phyloP scores from a whole-genome alignment of 2,888 invertebrate species.

The Drosophila sordidapex region DNA sequence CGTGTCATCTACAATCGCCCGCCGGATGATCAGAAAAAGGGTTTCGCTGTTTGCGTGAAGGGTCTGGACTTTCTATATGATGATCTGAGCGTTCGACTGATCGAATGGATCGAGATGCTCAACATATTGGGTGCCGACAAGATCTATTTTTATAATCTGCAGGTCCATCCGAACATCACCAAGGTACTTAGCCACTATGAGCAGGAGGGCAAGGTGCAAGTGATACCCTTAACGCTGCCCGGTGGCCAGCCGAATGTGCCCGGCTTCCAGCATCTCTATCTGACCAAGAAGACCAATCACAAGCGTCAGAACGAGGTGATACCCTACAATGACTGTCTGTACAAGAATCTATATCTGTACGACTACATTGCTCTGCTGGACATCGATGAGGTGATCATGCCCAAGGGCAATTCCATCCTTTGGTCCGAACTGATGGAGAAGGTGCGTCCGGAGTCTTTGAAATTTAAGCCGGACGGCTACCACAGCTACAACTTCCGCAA shows the following conservation, averaged over 20 bases:
- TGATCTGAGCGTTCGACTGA: constrained; percentile 94
- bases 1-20: constrained; percentile 93
- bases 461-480: constrained; percentile 87
- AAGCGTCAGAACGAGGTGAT: constrained; percentile 97
- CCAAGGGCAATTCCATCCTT: constrained; percentile 88
- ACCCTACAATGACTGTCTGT: constrained; percentile 98
- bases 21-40: constrained; percentile 87
- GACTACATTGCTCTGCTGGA: constrained; percentile 96
- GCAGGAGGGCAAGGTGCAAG: constrained; percentile 88
- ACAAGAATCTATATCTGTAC: constrained; percentile 95
- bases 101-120: constrained; percentile 97
- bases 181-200: constrained; percentile 90
- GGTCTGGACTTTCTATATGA: constrained; percentile 97
- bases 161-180: constrained; percentile 96
- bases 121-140: constrained; percentile 95
- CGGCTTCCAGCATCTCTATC: constrained; percentile 94
- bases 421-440: constrained; percentile 93
- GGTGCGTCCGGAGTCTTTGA: constrained; percentile 88
- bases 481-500: constrained; percentile 94
- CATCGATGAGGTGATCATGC: constrained; percentile 98
- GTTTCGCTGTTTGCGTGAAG: constrained; percentile 97
- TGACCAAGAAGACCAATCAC: constrained; percentile 95
- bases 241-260: constrained; percentile 96
- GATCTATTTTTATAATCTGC: constrained; percentile 95
- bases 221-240: constrained; percentile 93